Evolutionary conservation across 2,797 vertebrate species (phyloP).

Genomic region (Muscicapa striata): DNA sequence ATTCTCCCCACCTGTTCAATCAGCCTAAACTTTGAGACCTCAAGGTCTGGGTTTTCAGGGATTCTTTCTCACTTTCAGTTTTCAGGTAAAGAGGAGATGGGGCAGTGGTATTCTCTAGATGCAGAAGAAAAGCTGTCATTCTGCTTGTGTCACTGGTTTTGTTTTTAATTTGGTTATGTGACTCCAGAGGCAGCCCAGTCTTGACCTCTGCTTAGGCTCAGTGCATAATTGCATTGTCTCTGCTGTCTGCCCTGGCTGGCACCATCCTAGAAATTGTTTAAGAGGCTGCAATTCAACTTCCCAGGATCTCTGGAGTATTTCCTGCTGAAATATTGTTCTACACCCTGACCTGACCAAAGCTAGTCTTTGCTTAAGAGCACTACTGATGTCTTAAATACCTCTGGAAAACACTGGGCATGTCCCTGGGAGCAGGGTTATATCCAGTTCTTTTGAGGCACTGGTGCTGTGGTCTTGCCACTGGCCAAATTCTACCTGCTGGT

Average conservation of each 20-base stretch:
- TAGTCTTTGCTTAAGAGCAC: neutral
- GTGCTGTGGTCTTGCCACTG: neutral
- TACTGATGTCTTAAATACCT: neutral
- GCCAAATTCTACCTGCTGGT: neutral
- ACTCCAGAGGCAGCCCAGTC: neutral
- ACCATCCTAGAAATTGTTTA: neutral
- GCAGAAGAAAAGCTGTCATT: neutral
- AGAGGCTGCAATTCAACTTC: neutral
- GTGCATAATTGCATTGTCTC: neutral
- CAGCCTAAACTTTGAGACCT: neutral
- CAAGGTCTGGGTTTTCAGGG: accelerated
- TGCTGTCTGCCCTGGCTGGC: neutral
- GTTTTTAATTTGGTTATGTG: neutral
- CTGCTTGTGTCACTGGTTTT: neutral
- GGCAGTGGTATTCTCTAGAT: neutral
- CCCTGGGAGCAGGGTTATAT: neutral
- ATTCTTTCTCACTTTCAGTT: neutral
- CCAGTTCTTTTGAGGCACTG: neutral
- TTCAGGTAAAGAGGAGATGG: neutral
- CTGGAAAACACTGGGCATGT: neutral
- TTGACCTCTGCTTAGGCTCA: neutral
- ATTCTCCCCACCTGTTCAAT: neutral
- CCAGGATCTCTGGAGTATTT: neutral
- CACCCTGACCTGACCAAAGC: neutral
- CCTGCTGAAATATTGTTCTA: neutral